Percentiles rank a stretch among this genome's conserved stretches.
Conservation (phyloP, 1,140 invertebrate species). For the Drosophila micromelanica region DNA sequence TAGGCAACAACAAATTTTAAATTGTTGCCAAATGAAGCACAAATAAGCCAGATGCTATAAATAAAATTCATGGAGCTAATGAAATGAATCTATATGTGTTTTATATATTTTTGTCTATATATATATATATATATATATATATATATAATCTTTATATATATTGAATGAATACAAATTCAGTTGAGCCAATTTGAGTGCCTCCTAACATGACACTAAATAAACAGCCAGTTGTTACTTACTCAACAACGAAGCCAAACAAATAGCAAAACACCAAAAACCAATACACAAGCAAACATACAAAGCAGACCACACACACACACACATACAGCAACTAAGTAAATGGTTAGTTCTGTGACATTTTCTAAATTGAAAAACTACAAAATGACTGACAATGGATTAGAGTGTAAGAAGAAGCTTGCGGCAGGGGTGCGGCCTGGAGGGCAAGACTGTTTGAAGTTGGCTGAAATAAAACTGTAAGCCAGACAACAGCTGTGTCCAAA, state of each 20-base stretch:
- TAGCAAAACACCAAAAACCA: constrained; percentile 63
- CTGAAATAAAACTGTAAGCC: neutral
- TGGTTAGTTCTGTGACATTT: constrained; percentile 81
- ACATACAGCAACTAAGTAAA: constrained; percentile 59
- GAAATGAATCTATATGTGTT: constrained; percentile 25
- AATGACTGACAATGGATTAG: constrained; percentile 80
- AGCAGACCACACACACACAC: constrained; percentile 16
- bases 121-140: no score
- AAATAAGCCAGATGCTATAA: constrained; percentile 36
- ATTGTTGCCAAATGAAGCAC: constrained; percentile 32
- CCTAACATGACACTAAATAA: constrained; percentile 80
- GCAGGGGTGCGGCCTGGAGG: constrained; percentile 5
- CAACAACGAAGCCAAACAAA: constrained; percentile 78
- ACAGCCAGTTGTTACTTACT: constrained; percentile 79
- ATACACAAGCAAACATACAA: constrained; percentile 62
- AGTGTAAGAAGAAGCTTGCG: constrained; percentile 26
- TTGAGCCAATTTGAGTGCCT: constrained; percentile 30
- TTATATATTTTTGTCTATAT: no score
- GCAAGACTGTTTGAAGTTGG: constrained; percentile 4
- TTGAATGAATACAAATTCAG: constrained; percentile 70
- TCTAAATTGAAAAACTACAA: constrained; percentile 82
- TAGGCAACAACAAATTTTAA: constrained; percentile 51
- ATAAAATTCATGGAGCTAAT: constrained; percentile 66
- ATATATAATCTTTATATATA: no score
- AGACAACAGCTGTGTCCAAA: constrained; percentile 57